A percentile compares a stretch with the other conserved stretches of the same genome.
Conservation (phyloP, 2,113 vertebrate genomes). For the Fulmarus glacialis region DNA sequence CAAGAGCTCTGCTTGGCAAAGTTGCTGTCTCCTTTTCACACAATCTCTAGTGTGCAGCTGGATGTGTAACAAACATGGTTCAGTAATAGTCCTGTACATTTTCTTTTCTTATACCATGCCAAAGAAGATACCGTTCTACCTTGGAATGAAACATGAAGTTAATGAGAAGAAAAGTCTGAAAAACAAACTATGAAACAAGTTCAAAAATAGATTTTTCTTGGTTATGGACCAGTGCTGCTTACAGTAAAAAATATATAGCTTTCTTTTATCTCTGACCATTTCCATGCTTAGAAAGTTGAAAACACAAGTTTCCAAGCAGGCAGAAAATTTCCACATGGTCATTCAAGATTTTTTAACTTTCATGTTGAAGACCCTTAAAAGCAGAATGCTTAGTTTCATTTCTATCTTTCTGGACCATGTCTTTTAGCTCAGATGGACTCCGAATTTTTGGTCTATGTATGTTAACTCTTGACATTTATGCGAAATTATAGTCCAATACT, state of each 20-base stretch:
- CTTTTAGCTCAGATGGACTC: neutral
- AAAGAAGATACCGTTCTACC: neutral
- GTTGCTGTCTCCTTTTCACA: neutral
- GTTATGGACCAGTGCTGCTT: neutral
- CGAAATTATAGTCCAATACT: neutral
- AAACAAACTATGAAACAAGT: neutral
- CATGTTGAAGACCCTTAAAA: neutral
- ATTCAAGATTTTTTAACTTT: neutral
- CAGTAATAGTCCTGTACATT: neutral
- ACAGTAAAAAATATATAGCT: neutral
- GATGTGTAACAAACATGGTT: neutral
- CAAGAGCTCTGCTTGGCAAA: neutral
- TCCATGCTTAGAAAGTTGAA: neutral
- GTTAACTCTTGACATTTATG: neutral
- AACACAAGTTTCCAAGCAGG: neutral
- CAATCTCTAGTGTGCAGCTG: neutral
- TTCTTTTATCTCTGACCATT: neutral
- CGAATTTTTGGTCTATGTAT: neutral
- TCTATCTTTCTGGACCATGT: neutral
- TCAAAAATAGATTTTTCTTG: neutral
- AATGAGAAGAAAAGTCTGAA: neutral
- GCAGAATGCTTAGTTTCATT: neutral
- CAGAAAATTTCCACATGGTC: constrained; percentile 36
- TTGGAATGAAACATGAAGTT: neutral
- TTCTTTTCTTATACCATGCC: neutral